These are phyloP conservation scores for Ochropleura plecta DNA, from an alignment of 2,888 invertebrate genomes.

Conservation along the genomic window DNA sequence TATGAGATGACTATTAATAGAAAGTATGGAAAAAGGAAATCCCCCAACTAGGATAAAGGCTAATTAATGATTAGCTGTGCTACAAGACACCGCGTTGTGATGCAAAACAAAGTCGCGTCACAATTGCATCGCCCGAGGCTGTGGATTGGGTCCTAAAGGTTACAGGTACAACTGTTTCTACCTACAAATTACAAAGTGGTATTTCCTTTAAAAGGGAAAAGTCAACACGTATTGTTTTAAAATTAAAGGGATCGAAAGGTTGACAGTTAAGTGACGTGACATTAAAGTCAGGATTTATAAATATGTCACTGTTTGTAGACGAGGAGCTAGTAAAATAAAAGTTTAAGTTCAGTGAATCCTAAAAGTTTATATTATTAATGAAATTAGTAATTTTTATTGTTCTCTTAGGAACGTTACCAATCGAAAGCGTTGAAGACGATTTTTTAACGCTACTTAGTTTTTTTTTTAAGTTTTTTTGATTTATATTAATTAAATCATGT, in stretches of 20 bases:
- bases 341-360: not conserved
- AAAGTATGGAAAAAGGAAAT: not conserved
- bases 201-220: conserved; percentile 12
- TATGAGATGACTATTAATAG: not conserved
- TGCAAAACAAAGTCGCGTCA: not conserved
- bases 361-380: too few relatives aligned
- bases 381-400: too few relatives aligned
- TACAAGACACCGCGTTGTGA: not conserved
- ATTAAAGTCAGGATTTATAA: conserved; percentile 13
- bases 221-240: conserved; percentile 36
- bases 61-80: not conserved
- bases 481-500: too few relatives aligned
- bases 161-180: not conserved
- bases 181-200: conserved; percentile 43
- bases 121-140: not conserved
- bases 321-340: conserved; percentile 3
- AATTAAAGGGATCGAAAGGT: conserved; percentile 8
- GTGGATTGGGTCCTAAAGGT: not conserved
- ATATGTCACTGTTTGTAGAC: conserved; percentile 24
- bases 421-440: too few relatives aligned
- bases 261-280: conserved; percentile 7
- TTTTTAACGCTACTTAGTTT: too few relatives aligned
- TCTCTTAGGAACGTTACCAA: too few relatives aligned
- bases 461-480: too few relatives aligned
- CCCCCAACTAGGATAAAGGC: not conserved